phyloP scores from a whole-genome alignment of 2,797 vertebrate genomes.

The Diglossa cyanea region DNA sequence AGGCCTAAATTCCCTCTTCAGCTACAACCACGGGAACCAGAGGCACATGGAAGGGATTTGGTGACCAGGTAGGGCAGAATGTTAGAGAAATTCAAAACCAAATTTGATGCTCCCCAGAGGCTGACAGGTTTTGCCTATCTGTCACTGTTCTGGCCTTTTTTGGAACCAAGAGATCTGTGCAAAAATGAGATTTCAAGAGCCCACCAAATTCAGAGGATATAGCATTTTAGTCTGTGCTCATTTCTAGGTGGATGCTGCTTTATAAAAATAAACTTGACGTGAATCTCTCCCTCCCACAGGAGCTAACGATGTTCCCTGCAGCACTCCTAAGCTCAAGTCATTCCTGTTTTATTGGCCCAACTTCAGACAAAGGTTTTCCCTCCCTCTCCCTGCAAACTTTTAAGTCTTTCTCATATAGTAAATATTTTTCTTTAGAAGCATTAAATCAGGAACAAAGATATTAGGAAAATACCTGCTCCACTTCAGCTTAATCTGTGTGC shows the following conservation, averaged over 20 bases:
- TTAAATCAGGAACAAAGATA: conserved; percentile 5
- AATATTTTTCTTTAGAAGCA: not conserved
- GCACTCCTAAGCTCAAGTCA: not conserved
- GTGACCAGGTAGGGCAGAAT: not conserved
- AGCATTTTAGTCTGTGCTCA: not conserved
- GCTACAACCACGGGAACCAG: not conserved
- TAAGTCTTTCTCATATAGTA: not conserved
- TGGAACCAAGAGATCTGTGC: not conserved
- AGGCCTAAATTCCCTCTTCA: not conserved
- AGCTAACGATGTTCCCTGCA: conserved; percentile 8
- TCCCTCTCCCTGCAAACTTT: not conserved
- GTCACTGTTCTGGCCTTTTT: not conserved
- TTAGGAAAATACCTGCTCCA: not conserved
- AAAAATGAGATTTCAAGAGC: not conserved
- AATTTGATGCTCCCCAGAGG: not conserved
- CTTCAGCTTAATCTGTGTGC: not conserved
- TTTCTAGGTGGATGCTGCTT: conserved; percentile 34
- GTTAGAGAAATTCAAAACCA: not conserved
- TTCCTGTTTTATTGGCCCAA: conserved; percentile 1
- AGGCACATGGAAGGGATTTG: not conserved
- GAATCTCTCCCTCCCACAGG: conserved; percentile 37
- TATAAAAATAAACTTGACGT: conserved; percentile 42
- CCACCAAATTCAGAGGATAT: not conserved
- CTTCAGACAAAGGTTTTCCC: not conserved
- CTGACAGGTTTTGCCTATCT: not conserved